Base-by-base conservation (phyloP, 2,888 invertebrate genomes). In the Heliconius erato region DNA sequence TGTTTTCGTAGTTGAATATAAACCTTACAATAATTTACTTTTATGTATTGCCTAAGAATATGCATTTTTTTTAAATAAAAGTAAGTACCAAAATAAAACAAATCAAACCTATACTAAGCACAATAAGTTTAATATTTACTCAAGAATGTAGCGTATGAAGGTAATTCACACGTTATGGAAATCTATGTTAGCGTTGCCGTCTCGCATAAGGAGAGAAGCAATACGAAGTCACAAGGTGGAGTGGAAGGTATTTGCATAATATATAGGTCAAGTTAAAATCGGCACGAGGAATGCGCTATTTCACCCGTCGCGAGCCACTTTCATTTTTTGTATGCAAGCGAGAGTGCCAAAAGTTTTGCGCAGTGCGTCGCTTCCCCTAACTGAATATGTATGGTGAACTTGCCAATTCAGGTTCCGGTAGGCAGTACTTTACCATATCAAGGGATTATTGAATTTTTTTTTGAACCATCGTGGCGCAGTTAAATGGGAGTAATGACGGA, bases 301-400 rank as follows among this genome's bases (percentile, higher is more conserved):
- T 90, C 87, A 88, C 90, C 88, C 88, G 86, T 86, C 86, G 88
- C 85, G 87, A 86, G 88, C 88, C 92, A 94, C 94, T 95, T 94
- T 94, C 94, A 92, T 93, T 95, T 95, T 95, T 95, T 94, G 92
- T 91, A 92, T 94, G 94, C 93, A 94, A 94, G 94, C 90, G 93
- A 92, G 94, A 94, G 95, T 95, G 95, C 95, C 95, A 95, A 95
- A 95, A 95, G 89, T 94, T 95, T 95, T 94, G 93, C 95, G 95
- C 95, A 96, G 90, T 95, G 95, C 95, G 95, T 93, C 93, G 91
- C 90, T 90, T 85, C 86, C 86, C 86, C 87, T 85, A 87, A 87
- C 91, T 95, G 94, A 94, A 95, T 95, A 94, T 95, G 94, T 94
- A 94, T 94, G 92, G 86, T 88, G 88, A 90, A 93, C 91, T 94